Percentiles rank a stretch among this genome's conserved stretches.
Evolutionary conservation across 2,113 vertebrate genomes (phyloP).

Genomic region (Macrotis lagotis): DNA sequence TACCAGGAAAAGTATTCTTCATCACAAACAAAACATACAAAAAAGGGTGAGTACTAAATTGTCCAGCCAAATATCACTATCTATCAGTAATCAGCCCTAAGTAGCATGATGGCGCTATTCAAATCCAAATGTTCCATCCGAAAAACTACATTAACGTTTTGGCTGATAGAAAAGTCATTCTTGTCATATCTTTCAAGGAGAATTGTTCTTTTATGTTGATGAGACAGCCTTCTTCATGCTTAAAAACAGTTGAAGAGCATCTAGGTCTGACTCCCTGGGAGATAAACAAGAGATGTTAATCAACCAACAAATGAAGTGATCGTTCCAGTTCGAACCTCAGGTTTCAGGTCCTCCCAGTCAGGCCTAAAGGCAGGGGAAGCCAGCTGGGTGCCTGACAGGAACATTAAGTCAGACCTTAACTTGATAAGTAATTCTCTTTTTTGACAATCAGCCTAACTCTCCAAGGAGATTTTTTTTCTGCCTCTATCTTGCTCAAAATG

Average conservation of each 20-base stretch:
- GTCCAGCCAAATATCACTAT: background rate
- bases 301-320: background rate
- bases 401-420: background rate
- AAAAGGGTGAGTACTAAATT: background rate
- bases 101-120: background rate
- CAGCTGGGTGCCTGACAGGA: background rate
- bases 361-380: background rate
- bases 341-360: background rate
- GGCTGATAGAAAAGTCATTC: background rate
- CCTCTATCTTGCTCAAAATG: background rate
- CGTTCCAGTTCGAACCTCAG: background rate
- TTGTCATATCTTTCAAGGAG: background rate
- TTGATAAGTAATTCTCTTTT: background rate
- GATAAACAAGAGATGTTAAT: slow-evolving; percentile 23
- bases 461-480: background rate
- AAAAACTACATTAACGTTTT: background rate
- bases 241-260: background rate
- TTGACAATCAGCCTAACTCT: background rate
- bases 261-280: background rate
- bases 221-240: background rate
- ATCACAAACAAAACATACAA: background rate
- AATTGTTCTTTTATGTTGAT: background rate
- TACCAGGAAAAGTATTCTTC: slow-evolving; percentile 15
- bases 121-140: slow-evolving; percentile 7
- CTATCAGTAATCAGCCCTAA: background rate